Conservation (phyloP, 2,797 vertebrate genomes). For the Loriculus beryllinus region DNA sequence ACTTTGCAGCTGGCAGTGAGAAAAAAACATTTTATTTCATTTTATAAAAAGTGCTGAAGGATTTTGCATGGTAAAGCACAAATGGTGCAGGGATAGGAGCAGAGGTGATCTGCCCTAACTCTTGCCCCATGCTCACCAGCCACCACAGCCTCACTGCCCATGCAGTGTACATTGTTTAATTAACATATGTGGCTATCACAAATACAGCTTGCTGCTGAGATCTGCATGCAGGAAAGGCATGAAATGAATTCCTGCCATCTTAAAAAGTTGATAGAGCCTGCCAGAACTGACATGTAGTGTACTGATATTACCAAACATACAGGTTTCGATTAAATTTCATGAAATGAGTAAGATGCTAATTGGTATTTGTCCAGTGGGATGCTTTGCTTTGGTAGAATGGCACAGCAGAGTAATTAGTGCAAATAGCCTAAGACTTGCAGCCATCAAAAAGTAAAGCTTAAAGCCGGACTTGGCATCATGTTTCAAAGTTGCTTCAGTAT, state of each 20-base stretch:
- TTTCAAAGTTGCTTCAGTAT: not conserved
- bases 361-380: not conserved
- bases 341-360: not conserved
- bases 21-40: not conserved
- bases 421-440: not conserved
- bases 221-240: not conserved
- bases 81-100: accelerated
- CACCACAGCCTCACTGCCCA: accelerated
- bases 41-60: not conserved
- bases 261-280: not conserved
- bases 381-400: not conserved
- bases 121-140: not conserved
- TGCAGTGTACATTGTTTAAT: not conserved
- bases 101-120: not conserved
- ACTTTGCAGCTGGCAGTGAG: not conserved
- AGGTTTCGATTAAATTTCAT: not conserved
- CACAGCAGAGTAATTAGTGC: not conserved
- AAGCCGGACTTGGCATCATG: not conserved
- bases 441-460: not conserved
- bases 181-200: accelerated
- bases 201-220: not conserved
- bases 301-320: not conserved
- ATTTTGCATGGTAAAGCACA: not conserved
- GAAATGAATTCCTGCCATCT: not conserved
- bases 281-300: not conserved